Base-by-base conservation (phyloP, 2,888 invertebrate genomes). In the Meghimatium bilineatum region DNA sequence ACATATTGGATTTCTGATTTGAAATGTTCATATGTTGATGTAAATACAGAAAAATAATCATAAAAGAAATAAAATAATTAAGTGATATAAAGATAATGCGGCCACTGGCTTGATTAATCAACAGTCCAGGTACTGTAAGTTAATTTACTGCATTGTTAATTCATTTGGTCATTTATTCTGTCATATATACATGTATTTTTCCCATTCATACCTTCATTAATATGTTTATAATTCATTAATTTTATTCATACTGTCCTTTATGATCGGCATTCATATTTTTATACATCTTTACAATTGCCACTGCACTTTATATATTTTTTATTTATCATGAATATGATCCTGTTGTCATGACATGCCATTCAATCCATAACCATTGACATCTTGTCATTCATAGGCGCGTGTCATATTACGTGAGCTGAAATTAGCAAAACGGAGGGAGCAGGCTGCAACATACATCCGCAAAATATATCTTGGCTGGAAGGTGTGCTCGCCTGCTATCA, bases 391-490 rank as follows among this genome's bases (percentile, higher is more conserved):
- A 26, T 78, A 88, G 88, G 88, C 88, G 23, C 81, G 88, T 66
- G 75, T 77, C 80, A 82, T 88, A 29, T 82, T 88, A n/a, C 79
- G 85, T 34, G 60, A 87, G 75, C 85, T 88, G 63, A 88, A 86
- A 76, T 85, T 87, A 34, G 94, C 95, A 88, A 95, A 95, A 89
- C 95, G 95, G 92, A 95, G 95, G 20, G 95, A 95, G 91, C 96
- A 96, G 96, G 96, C 96, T 1, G 95, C 95, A 60, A 94, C 94
- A 88, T 94, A 87, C 36, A 86, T 88, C 34, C 82, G 85, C 84
- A 95, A 95, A 87, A 95, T 95, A 91, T 96, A 95, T 93, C 95
- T 95, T 80, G 95, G 95, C 89, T 96, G 95, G 95, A 96, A 96
- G 94, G 95, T 95, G 71, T 84, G 79, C 84, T 49, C 20, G 38